Evolutionary conservation across 1,140 invertebrate genomes (phyloP).

Genomic region (Odontomachus brunneus): DNA sequence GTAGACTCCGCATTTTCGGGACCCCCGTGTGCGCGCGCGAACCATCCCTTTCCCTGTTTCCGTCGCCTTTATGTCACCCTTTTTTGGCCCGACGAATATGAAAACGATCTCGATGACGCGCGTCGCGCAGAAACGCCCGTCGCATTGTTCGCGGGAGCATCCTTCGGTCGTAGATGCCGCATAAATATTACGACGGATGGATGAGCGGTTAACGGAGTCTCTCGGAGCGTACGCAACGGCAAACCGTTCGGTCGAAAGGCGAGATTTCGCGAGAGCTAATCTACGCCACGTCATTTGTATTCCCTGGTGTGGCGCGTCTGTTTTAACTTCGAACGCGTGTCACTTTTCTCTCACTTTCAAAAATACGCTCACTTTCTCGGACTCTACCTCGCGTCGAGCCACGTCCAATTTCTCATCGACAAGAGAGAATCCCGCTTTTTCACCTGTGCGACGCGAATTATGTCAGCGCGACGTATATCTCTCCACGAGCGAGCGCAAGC

Average conservation of each 20-base stretch:
- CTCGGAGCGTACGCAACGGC: too few species aligned
- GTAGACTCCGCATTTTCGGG: constrained; percentile 46
- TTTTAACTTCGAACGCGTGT: not conserved
- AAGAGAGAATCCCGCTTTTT: constrained; percentile 47
- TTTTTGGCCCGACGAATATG: constrained; percentile 42
- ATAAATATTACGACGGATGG: constrained; percentile 56
- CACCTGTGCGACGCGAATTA: constrained; percentile 16
- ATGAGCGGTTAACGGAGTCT: constrained; percentile 12
- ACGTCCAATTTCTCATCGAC: not conserved
- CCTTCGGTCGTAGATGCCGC: constrained; percentile 31
- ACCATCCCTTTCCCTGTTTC: constrained; percentile 23
- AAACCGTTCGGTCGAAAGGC: not conserved
- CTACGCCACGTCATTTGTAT: not conserved
- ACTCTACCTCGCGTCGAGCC: not conserved
- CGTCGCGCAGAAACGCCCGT: constrained; percentile 38
- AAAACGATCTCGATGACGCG: constrained; percentile 58
- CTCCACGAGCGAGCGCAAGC: constrained; percentile 12
- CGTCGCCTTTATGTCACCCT: constrained; percentile 25
- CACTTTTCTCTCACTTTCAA: not conserved
- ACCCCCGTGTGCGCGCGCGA: constrained; percentile 32
- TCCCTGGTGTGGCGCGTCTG: too few species aligned
- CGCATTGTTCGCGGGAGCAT: constrained; percentile 43
- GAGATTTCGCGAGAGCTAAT: not conserved
- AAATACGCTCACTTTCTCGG: not conserved
- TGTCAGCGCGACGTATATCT: constrained; percentile 6